These are phyloP conservation scores for Drosophila percnosoma DNA, from an alignment of 2,888 invertebrate genomes.

Conservation along the genomic window DNA sequence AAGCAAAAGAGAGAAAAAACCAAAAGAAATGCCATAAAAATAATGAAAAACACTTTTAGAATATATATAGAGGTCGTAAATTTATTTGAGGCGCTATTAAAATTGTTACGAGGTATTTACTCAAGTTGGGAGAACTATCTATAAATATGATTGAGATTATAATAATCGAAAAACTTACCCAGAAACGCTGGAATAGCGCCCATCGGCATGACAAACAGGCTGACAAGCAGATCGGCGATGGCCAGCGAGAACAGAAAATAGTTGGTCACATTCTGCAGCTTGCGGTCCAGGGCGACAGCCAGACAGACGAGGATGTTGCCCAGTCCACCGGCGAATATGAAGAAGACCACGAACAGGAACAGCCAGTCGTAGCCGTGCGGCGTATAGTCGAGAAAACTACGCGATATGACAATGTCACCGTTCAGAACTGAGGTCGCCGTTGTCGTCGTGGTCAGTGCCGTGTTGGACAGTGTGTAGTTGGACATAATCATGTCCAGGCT, in stretches of 20 bases:
- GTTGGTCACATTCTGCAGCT: conserved; percentile 97
- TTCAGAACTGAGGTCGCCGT: conserved; percentile 19
- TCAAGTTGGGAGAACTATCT: background rate
- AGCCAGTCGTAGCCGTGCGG: conserved; percentile 89
- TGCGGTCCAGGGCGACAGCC: conserved; percentile 95
- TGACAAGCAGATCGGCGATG: conserved; percentile 96
- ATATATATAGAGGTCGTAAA: background rate
- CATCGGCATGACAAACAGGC: conserved; percentile 97
- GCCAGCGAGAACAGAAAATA: conserved; percentile 97
- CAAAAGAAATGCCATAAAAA: background rate
- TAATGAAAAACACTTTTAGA: background rate
- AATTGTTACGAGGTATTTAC: conserved; percentile 8
- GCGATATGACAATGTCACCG: conserved; percentile 33
- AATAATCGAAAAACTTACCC: conserved; percentile 88
- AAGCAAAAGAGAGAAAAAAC: background rate
- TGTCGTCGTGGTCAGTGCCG: conserved; percentile 38
- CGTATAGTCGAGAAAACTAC: conserved; percentile 62
- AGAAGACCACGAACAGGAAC: conserved; percentile 92
- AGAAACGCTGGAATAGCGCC: conserved; percentile 96
- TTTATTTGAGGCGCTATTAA: conserved; percentile 1
- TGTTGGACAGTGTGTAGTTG: conserved; percentile 64
- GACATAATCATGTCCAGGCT: conserved; percentile 67
- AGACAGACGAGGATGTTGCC: conserved; percentile 97
- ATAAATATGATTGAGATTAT: background rate
- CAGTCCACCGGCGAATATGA: conserved; percentile 94